Evolutionary conservation across 2,113 vertebrate genomes (phyloP).

Genomic region (Syngnathus floridae): DNA sequence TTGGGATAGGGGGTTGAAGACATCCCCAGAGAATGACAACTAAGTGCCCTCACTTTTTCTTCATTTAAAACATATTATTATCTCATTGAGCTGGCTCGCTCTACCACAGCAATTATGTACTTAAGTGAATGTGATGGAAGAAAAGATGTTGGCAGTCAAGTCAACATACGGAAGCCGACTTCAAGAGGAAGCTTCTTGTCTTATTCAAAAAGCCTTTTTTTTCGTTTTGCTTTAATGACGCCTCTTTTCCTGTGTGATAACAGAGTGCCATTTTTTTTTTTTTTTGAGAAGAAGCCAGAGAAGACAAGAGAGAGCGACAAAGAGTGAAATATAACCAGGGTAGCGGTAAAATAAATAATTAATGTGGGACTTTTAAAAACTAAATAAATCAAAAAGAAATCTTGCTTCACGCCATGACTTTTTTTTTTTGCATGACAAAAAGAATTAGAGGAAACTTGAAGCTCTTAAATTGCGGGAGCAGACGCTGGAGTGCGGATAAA

Average conservation of each 20-base stretch:
- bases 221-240: conserved; percentile 10
- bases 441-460: conserved; percentile 1
- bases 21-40: neutral
- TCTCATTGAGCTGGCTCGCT: conserved; percentile 3
- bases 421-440: neutral
- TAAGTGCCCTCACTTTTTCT: conserved; percentile 10
- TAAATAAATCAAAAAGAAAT: neutral
- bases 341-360: conserved; percentile 27
- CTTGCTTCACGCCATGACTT: neutral
- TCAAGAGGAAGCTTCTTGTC: conserved; percentile 5
- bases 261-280: neutral
- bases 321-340: conserved; percentile 19
- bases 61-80: neutral
- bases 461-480: neutral
- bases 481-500: conserved; percentile 5
- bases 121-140: conserved; percentile 15
- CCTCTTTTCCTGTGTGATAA: conserved; percentile 8
- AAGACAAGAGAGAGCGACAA: conserved; percentile 12
- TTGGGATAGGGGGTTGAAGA: neutral
- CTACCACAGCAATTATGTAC: conserved; percentile 18
- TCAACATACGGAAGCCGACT: conserved; percentile 13
- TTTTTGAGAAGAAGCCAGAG: neutral
- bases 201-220: conserved; percentile 15
- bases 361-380: conserved; percentile 1
- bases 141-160: conserved; percentile 2